Percentiles rank a stretch among this genome's conserved stretches.
phyloP scores from a whole-genome alignment of 53 echinoderm and acorn worm species.

The Mesocentrotus franciscanus region DNA sequence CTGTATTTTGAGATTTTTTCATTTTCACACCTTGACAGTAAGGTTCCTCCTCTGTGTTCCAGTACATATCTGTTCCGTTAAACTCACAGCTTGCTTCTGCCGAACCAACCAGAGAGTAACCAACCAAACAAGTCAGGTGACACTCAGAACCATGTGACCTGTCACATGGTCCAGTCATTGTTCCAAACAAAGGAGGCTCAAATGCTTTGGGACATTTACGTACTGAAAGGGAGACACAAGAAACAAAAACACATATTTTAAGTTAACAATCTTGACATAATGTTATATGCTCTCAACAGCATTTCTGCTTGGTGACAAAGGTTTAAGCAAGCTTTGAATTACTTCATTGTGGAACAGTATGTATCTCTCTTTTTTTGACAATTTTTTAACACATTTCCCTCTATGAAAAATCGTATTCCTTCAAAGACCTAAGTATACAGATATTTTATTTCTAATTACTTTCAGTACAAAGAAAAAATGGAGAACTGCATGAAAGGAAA shows the following conservation, averaged over 20 bases:
- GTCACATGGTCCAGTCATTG: slow-evolving; percentile 68
- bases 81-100: slow-evolving; percentile 70
- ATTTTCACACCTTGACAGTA: slow-evolving; percentile 68
- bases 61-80: slow-evolving; percentile 62
- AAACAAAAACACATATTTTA: background rate
- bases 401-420: too few relatives aligned
- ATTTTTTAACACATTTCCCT: too few relatives aligned
- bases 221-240: background rate
- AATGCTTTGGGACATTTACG: slow-evolving; percentile 20
- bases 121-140: slow-evolving; percentile 67
- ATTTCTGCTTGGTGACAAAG: too few relatives aligned
- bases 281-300: too few relatives aligned
- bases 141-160: slow-evolving; percentile 70
- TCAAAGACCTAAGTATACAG: too few relatives aligned
- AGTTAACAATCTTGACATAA: background rate
- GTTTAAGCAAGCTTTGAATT: too few relatives aligned
- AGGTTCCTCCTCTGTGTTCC: slow-evolving; percentile 67
- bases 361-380: too few relatives aligned
- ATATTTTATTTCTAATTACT: too few relatives aligned
- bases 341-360: too few relatives aligned
- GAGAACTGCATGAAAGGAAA: too few relatives aligned
- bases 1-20: too few relatives aligned
- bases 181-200: slow-evolving; percentile 63
- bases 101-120: slow-evolving; percentile 77
- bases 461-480: too few relatives aligned